These are phyloP conservation scores for Arge pagana DNA, from an alignment of 2,888 invertebrate species.

Conservation along the genomic window DNA sequence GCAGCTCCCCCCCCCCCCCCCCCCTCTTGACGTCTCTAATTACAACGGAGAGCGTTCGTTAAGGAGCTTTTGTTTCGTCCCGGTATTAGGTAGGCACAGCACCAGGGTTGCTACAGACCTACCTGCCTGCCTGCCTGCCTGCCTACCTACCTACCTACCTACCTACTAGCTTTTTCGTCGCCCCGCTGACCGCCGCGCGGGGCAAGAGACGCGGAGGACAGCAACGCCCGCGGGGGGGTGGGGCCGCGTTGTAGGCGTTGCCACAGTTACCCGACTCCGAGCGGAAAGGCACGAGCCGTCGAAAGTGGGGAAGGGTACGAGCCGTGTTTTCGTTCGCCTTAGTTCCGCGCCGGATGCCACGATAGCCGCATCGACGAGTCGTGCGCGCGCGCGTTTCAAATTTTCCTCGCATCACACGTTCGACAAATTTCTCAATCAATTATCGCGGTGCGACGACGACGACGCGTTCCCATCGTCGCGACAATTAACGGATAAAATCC, in stretches of 20 bases:
- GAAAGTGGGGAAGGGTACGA: constrained; percentile 48
- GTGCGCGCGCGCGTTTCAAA: constrained; percentile 39
- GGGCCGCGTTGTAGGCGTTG: constrained; percentile 43
- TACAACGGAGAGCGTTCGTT: too few species aligned
- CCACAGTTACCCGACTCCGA: constrained; percentile 34
- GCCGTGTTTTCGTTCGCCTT: constrained; percentile 54
- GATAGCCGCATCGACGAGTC: constrained; percentile 54
- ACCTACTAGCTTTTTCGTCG: too few species aligned
- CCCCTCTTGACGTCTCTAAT: neutral
- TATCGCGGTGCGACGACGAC: too few species aligned
- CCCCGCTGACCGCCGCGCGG: constrained; percentile 13
- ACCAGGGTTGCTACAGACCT: too few species aligned
- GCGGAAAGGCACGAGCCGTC: constrained; percentile 30
- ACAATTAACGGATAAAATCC: too few species aligned
- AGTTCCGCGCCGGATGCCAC: constrained; percentile 58
- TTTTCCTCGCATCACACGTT: too few species aligned
- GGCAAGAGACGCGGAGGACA: constrained; percentile 29
- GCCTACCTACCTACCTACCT: too few species aligned
- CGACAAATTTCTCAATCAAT: too few species aligned
- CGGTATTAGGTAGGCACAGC: too few species aligned
- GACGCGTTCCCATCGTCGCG: too few species aligned
- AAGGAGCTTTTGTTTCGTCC: too few species aligned
- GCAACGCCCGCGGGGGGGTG: constrained; percentile 54
- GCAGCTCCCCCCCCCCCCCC: neutral
- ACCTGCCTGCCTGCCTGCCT: too few species aligned